These are phyloP conservation scores for Trichacis sp. DNA, from an alignment of 2,888 invertebrate species.

Conservation along the genomic window DNA sequence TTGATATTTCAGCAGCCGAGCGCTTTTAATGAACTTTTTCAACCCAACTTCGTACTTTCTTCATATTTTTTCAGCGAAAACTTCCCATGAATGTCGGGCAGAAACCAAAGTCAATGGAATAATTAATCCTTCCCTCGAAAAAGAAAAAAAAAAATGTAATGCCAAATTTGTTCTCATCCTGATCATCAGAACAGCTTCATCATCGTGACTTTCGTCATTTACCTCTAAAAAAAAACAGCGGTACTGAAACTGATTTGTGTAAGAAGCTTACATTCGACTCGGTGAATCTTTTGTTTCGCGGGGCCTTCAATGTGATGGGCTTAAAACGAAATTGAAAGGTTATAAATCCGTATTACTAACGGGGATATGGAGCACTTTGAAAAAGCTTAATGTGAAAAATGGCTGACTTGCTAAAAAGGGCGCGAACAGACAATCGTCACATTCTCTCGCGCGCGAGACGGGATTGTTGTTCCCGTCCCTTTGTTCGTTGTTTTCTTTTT, in stretches of 20 bases:
- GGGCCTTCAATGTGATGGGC: too few relatives aligned
- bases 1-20: conserved; percentile 39
- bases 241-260: not conserved
- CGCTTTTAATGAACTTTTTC: conserved; percentile 38
- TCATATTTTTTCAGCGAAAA: conserved; percentile 23
- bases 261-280: not conserved
- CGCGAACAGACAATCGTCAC: conserved; percentile 23
- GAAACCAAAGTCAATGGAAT: conserved; percentile 13
- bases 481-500: conserved; percentile 49
- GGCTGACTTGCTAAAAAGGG: conserved; percentile 7
- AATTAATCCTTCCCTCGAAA: conserved; percentile 21
- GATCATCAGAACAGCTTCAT: not conserved
- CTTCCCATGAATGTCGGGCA: conserved; percentile 27
- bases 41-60: conserved; percentile 19
- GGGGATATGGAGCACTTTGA: conserved; percentile 1
- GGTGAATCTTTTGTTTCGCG: not conserved
- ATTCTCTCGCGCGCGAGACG: conserved; percentile 3
- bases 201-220: not conserved
- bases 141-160: too few relatives aligned
- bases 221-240: not conserved
- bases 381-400: conserved; percentile 15
- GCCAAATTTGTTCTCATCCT: too few relatives aligned
- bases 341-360: conserved; percentile 7
- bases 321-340: conserved; percentile 8
- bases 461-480: conserved; percentile 52